These are phyloP conservation scores for Amazona finschi DNA, from an alignment of 2,797 vertebrate species.

Conservation along the genomic window DNA sequence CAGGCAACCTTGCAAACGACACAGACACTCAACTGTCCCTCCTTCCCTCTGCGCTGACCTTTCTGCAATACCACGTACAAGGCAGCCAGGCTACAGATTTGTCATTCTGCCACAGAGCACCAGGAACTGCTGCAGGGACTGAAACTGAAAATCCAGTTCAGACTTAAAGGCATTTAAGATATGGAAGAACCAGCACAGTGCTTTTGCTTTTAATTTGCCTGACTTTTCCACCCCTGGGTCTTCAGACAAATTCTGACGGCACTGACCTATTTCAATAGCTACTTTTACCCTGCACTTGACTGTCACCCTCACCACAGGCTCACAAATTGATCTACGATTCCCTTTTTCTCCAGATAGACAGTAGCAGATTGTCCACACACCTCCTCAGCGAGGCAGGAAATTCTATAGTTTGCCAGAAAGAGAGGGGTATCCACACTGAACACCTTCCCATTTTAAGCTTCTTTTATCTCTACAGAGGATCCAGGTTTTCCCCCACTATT, in stretches of 20 bases:
- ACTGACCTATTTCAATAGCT: constrained; percentile 24
- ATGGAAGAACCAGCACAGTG: background rate
- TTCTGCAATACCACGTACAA: background rate
- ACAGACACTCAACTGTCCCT: background rate
- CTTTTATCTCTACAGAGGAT: background rate
- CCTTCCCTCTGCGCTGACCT: background rate
- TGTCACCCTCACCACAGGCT: background rate
- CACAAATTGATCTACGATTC: background rate
- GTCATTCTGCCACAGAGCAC: background rate
- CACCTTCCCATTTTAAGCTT: background rate
- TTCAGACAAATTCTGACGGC: background rate
- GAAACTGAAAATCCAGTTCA: background rate
- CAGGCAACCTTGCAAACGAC: background rate
- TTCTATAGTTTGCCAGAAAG: background rate
- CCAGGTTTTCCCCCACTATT: background rate
- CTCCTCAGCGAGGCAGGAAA: background rate
- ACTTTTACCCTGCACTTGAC: background rate
- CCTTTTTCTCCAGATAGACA: background rate
- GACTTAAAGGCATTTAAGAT: background rate
- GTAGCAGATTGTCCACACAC: background rate
- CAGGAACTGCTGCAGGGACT: background rate
- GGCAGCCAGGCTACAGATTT: background rate
- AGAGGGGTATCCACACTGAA: background rate
- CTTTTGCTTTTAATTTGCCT: background rate
- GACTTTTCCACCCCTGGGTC: background rate